Conservation (phyloP, 2,888 invertebrate species). For the Ecliptopera silaceata region DNA sequence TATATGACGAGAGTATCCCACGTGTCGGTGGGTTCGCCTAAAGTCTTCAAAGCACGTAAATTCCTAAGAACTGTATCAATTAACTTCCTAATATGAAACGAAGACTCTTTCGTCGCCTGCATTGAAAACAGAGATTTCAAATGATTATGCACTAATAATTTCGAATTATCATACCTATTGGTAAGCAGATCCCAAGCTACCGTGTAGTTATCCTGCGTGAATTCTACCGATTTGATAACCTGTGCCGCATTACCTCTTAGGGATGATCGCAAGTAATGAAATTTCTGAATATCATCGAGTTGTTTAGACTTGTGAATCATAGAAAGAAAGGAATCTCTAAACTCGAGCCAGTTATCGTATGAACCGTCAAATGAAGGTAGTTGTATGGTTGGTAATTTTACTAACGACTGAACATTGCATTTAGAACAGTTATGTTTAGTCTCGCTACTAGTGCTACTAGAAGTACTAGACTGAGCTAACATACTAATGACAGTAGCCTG, state of each 20-base stretch:
- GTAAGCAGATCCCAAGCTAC: not conserved
- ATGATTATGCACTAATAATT: not conserved
- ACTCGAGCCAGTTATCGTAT: not conserved
- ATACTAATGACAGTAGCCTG: not conserved
- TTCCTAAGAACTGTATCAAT: slow-evolving; percentile 32
- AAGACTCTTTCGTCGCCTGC: no score
- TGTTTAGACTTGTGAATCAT: not conserved
- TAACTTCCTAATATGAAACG: slow-evolving; percentile 18
- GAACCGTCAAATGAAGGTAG: not conserved
- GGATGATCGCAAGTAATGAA: no score
- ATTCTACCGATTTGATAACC: not conserved
- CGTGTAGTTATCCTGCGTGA: not conserved
- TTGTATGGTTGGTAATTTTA: not conserved
- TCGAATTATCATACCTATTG: not conserved
- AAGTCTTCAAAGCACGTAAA: not conserved
- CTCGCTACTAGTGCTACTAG: not conserved
- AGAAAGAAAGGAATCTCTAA: not conserved
- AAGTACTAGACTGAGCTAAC: not conserved
- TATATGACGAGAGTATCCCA: no score
- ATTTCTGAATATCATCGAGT: not conserved
- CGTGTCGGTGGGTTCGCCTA: no score
- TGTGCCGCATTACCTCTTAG: not conserved
- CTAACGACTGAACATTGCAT: not conserved
- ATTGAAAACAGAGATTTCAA: no score
- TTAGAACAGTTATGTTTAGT: not conserved